Base-by-base conservation (phyloP, 2,113 vertebrate genomes). In the Lepus timidus region DNA sequence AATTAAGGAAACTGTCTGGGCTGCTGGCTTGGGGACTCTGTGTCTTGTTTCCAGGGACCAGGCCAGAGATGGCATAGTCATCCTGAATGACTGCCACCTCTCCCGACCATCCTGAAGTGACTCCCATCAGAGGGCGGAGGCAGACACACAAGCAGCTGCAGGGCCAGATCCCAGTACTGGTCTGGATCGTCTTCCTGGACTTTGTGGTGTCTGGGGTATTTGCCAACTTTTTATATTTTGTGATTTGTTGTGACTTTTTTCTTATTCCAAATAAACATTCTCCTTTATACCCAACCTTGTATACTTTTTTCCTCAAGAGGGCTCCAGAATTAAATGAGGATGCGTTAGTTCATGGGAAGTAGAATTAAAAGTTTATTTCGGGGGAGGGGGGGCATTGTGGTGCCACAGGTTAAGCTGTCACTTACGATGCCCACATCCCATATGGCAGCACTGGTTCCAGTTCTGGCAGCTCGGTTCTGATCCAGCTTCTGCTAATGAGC, bases 211-310 rank as follows among this genome's bases (percentile, higher is more conserved):
- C 88, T 80, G 70, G 86, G 55, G 23, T 64, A 88, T 85, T 94
- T 49, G 13, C 31, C 79, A 90, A 55, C 71, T 76, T 93, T 76
- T 81, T 36, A 67, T 33, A 25, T 81, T 64, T 25, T 86, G 22
- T 71, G 55, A 78, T 75, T 88, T 89, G 13, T 88, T 64, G 51
- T 36, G 31, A 58, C 31, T 51, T 67, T 88, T 95, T 82, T 17
- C 39, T 94, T 67, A 76, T 78, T 83, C 62, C 64, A 91, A 76
- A 81, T 80, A 95, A 82, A 73, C 85, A 78, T 44, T 86, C 65
- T 93, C 51, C 36, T 96, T 95, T 5, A 36, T 65, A 55, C 61
- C 76, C 89, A 79, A 87, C 80, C 83, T 55, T 75, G 58, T 79
- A 58, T 84, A 67, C 6, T 65, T 58, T 90, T 75, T 91, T 64